Evolutionary conservation across 2,797 vertebrate genomes (phyloP).

Genomic region (Yasuhikotakia modesta): DNA sequence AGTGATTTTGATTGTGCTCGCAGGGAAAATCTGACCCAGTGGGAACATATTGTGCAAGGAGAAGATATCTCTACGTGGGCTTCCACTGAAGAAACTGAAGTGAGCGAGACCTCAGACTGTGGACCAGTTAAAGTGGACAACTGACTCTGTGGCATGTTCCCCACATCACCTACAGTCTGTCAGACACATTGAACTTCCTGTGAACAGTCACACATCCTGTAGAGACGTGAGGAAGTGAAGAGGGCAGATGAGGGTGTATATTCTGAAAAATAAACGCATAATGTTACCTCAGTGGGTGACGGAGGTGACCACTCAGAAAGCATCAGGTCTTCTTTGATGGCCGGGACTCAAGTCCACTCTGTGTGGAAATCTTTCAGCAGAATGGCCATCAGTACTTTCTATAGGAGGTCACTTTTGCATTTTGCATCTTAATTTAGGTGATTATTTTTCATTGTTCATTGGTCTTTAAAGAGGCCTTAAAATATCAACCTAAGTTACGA

Average conservation of each 20-base stretch:
- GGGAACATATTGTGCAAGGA: slow-evolving; percentile 90
- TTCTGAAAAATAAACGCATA: slow-evolving; percentile 66
- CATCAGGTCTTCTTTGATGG: slow-evolving; percentile 69
- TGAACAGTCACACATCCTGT: slow-evolving; percentile 61
- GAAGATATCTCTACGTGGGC: slow-evolving; percentile 79
- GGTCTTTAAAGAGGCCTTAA: slow-evolving; percentile 83
- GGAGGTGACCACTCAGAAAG: slow-evolving; percentile 73
- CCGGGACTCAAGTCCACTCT: slow-evolving; percentile 65
- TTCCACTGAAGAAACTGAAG: slow-evolving; percentile 58
- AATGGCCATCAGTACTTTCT: slow-evolving; percentile 69
- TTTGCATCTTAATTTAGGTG: slow-evolving; percentile 45
- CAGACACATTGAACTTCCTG: slow-evolving; percentile 62
- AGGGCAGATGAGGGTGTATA: slow-evolving; percentile 63
- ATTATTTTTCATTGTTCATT: slow-evolving; percentile 66
- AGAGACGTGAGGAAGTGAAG: slow-evolving; percentile 61
- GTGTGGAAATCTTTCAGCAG: slow-evolving; percentile 73
- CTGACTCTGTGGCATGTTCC: slow-evolving; percentile 71
- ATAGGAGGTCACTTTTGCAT: slow-evolving; percentile 38
- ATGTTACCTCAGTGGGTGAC: slow-evolving; percentile 82
- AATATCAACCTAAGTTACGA: slow-evolving; percentile 72
- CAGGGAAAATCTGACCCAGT: slow-evolving; percentile 93
- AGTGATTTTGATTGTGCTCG: slow-evolving; percentile 36
- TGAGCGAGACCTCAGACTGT: slow-evolving; percentile 72
- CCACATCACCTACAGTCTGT: slow-evolving; percentile 59
- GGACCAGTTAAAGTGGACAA: slow-evolving; percentile 87